These are phyloP conservation scores for Octodon degus DNA, from an alignment of 2,113 vertebrate genomes.

Conservation along the genomic window DNA sequence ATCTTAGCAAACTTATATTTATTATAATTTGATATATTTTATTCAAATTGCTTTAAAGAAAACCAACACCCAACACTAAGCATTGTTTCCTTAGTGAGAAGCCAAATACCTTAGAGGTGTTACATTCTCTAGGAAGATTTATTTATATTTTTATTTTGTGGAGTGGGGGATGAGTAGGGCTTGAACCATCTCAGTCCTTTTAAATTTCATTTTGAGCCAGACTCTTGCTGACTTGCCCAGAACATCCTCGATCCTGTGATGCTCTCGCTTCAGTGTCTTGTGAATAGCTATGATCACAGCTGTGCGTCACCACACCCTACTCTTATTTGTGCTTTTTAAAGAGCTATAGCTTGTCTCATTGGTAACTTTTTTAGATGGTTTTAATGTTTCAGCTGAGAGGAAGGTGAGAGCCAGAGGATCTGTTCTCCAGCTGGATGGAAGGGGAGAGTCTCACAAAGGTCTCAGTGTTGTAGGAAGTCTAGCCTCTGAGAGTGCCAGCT, in stretches of 20 bases:
- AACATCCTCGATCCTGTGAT: not conserved
- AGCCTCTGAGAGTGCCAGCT: not conserved
- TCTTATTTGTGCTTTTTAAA: not conserved
- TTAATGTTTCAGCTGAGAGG: not conserved
- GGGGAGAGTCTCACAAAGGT: not conserved
- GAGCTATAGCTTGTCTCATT: not conserved
- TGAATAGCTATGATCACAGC: not conserved
- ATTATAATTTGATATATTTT: not conserved
- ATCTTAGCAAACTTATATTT: not conserved
- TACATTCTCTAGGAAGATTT: not conserved
- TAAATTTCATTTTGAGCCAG: not conserved
- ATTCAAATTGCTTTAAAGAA: conserved; percentile 44
- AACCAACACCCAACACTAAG: not conserved
- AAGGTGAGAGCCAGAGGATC: not conserved
- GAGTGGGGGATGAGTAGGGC: not conserved
- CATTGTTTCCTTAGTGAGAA: not conserved
- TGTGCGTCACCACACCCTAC: not conserved
- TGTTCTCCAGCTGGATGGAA: not conserved
- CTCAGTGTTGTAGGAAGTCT: not conserved
- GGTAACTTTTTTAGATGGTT: not conserved
- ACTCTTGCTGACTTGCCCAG: not conserved
- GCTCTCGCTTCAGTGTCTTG: not conserved
- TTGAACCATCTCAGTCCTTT: not conserved
- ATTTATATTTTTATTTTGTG: not conserved
- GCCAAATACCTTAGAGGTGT: not conserved